These are phyloP conservation scores for Apodemus speciosus DNA, from an alignment of 2,113 vertebrate species.

Conservation along the genomic window DNA sequence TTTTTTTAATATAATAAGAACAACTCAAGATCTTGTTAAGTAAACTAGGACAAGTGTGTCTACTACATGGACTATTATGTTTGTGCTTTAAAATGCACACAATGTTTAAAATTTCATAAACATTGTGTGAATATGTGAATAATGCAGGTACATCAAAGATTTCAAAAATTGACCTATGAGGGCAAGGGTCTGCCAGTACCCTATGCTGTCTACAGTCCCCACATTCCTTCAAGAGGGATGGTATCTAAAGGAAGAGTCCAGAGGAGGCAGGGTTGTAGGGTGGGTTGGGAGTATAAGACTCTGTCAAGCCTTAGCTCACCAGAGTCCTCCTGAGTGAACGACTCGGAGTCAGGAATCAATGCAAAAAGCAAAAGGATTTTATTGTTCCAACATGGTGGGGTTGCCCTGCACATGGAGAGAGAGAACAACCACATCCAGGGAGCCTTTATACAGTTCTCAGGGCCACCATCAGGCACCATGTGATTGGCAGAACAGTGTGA, in stretches of 20 bases:
- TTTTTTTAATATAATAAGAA: background rate
- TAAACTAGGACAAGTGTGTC: background rate
- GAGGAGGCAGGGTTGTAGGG: background rate
- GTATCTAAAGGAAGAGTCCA: background rate
- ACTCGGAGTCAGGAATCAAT: no score
- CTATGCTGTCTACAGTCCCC: background rate
- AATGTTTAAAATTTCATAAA: no score
- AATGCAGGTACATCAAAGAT: background rate
- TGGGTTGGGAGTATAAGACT: no score
- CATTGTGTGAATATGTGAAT: background rate
- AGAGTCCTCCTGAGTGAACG: no score
- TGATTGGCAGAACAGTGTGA: no score
- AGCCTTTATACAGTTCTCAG: no score
- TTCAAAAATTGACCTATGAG: background rate
- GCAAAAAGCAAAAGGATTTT: no score
- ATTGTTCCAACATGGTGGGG: no score
- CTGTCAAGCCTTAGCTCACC: no score
- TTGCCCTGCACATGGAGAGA: no score
- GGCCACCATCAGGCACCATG: no score
- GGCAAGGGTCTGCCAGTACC: background rate
- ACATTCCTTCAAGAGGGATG: background rate
- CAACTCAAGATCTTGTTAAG: background rate
- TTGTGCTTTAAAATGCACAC: background rate
- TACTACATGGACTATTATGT: background rate
- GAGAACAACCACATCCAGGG: no score